A percentile compares a stretch with the other conserved stretches of the same genome.
phyloP scores from a whole-genome alignment of 1,140 invertebrate species.

The Mesaphorura yosii region DNA sequence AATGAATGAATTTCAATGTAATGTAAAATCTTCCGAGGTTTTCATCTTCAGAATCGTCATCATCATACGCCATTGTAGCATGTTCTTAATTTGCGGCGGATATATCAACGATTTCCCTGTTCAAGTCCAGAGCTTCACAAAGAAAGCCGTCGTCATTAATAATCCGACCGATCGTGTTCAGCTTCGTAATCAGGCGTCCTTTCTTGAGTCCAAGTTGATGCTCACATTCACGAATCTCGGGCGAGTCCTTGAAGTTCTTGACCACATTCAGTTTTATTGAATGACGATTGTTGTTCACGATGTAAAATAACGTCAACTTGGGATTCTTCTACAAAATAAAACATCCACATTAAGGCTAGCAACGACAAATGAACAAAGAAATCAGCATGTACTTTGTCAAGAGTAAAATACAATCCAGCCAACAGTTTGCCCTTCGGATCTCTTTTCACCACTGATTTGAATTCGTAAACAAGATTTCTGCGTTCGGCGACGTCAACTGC shows the following conservation, averaged over 20 bases:
- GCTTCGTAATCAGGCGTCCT: slow-evolving; percentile 47
- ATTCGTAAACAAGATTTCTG: slow-evolving; percentile 76
- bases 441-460: slow-evolving; percentile 64
- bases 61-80: too few relatives aligned
- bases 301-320: slow-evolving; percentile 28
- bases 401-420: slow-evolving; percentile 71
- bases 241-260: slow-evolving; percentile 35
- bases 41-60: too few relatives aligned
- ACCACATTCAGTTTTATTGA: slow-evolving; percentile 15
- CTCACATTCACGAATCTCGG: slow-evolving; percentile 53
- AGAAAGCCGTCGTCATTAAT: slow-evolving; percentile 60
- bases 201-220: slow-evolving; percentile 54
- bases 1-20: too few relatives aligned
- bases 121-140: slow-evolving; percentile 55
- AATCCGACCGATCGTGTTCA: slow-evolving; percentile 52
- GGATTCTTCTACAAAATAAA: slow-evolving; percentile 39
- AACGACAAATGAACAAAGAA: slow-evolving; percentile 48
- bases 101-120: slow-evolving; percentile 57
- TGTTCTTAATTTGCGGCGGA: slow-evolving; percentile 54
- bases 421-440: slow-evolving; percentile 65
- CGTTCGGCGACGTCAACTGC: slow-evolving; percentile 74
- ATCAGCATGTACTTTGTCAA: too few relatives aligned
- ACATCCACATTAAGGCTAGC: slow-evolving; percentile 11
- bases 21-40: too few relatives aligned
- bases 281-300: slow-evolving; percentile 20